Evolutionary conservation across 1,140 invertebrate species (phyloP).

Genomic region (Heliconius melpomene): DNA sequence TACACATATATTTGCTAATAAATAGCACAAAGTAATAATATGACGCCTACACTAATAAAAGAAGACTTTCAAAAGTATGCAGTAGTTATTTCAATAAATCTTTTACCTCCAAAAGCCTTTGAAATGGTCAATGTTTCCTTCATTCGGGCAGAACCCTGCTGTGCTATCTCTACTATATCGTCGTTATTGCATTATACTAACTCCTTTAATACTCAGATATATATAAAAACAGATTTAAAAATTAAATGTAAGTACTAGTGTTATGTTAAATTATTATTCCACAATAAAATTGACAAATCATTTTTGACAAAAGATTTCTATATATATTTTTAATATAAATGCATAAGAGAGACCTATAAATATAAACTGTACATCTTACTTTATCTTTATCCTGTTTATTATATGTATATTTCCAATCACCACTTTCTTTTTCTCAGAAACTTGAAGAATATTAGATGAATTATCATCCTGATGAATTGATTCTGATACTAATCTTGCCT

Average conservation of each 20-base stretch:
- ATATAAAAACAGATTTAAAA: background rate
- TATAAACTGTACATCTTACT: too few species aligned
- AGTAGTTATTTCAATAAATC: constrained; percentile 53
- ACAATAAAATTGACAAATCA: background rate
- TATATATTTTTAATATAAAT: background rate
- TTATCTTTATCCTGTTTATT: background rate
- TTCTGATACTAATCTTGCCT: constrained; percentile 18
- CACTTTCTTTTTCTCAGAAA: constrained; percentile 7
- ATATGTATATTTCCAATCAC: background rate
- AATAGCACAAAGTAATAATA: constrained; percentile 18
- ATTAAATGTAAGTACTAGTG: background rate
- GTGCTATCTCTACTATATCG: constrained; percentile 59
- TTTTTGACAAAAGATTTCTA: too few species aligned
- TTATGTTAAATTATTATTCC: background rate
- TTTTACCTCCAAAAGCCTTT: constrained; percentile 49
- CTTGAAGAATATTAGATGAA: background rate
- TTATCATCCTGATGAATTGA: constrained; percentile 24
- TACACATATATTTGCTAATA: background rate
- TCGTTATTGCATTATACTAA: constrained; percentile 53
- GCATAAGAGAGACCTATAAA: too few species aligned
- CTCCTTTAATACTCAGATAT: background rate
- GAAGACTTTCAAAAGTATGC: constrained; percentile 28
- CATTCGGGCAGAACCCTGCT: constrained; percentile 49
- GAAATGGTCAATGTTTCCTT: constrained; percentile 35
- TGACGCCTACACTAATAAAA: constrained; percentile 26